Evolutionary conservation across 2,113 vertebrate species (phyloP), one percentile per base, ranked within the genome.

Genomic region (Laterallus jamaicensis): DNA sequence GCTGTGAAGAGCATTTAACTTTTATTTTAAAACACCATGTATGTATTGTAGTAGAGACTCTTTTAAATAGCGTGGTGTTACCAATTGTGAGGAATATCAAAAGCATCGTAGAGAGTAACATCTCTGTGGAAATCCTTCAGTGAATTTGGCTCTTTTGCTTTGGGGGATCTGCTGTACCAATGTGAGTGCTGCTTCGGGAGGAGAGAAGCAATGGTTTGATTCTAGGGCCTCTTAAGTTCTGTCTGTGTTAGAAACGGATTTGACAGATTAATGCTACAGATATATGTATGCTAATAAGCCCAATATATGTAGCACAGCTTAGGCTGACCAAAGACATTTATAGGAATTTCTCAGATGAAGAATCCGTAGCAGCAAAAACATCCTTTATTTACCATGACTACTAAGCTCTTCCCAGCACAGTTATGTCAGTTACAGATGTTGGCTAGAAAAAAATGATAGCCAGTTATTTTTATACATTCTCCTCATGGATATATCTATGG

Each of bases 351-450:
- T 91, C 62, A 78, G 74, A 91, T 94, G 80, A 95, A 93, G 84
- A 95, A 91, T 88, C 73, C 69, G 49, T 86, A 91, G 92, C 77
- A 88, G 91, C 77, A 78, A 92, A 94, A 88, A 18, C 95, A 84
- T 86, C 88, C 66, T 91, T 88, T 96, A 81, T 95, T 95, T 95
- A 93, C 95, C 73, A 52, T 91, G 91, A 81, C 86, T 86, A 74
- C 77, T 91, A 75, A 93, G 92, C 83, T 78, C 35, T 60, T 93
- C 64, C 63, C 59, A 92, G 76, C 68, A 63, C 81, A 70, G 77
- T 83, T 91, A 78, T 17, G 68, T 79, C 82, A 10, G 6, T 81
- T 89, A 82, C 88, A 95, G 89, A 96, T 91, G 86, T 75, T 86
- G 92, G 81, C 86, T 40, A 84, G 89, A 63, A 96, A 92, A 90